Evolutionary conservation across 2,113 vertebrate genomes (phyloP), one percentile per base, ranked within the genome.

Genomic region (Osmerus mordax): DNA sequence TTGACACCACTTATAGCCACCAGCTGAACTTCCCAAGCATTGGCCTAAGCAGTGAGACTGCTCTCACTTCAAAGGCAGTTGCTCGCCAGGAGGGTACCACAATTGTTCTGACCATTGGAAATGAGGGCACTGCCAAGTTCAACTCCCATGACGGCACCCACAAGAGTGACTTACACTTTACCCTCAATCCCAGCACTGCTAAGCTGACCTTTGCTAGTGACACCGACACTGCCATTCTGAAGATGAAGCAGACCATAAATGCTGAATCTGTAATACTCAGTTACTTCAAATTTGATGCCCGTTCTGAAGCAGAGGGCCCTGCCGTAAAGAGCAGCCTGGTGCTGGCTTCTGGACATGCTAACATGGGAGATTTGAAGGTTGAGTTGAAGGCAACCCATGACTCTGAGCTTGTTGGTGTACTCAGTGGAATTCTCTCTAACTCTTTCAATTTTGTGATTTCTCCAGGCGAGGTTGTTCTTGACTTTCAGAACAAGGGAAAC

Each of bases 401-500:
- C 61, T 91, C 94, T 78, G 91, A 91, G 23, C 79, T 96, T 55
- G 80, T 55, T 75, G 94, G 95, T 72, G 68, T 63, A 66, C 70
- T 94, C 59, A 91, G 75, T 80, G 95, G 95, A 81, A 88, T 71
- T 70, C 55, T 97, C 73, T 94, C 87, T 77, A 97, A 96, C 79
- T 88, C 81, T 6, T 3, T 96, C 65, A 87, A 79, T 71, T 63
- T 95, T 77, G 80, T 86, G 69, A 84, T 85, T 63, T 75, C 75
- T 25, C 92, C 90, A 53, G 83, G 70, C 86, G 88, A 94, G 80
- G 72, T 96, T 65, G 73, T 61, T 28, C 65, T 92, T 19, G 90
- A 91, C 70, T 87, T 92, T 72, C 91, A 91, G 73, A 96, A 96
- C 78, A 92, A 93, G 72, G 94, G 91, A 68, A 96, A 94, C 81